These are phyloP conservation scores for Phthorimaea operculella DNA, from an alignment of 1,140 invertebrate genomes.

Conservation along the genomic window DNA sequence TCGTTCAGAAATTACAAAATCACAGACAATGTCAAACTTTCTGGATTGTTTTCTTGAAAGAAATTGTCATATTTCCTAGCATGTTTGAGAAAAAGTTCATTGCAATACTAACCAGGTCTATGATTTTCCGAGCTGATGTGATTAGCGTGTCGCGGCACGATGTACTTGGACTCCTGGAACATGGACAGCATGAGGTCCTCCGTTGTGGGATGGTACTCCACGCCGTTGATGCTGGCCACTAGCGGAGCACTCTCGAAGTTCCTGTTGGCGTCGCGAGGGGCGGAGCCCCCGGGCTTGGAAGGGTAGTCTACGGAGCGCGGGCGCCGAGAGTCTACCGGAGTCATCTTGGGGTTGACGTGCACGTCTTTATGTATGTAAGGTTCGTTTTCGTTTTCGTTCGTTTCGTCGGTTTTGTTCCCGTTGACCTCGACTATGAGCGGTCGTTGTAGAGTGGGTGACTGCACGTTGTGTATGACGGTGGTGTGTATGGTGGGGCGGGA, in stretches of 20 bases:
- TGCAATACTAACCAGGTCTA: constrained; percentile 43
- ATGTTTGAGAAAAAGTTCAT: too few species aligned
- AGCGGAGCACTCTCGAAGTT: constrained; percentile 55
- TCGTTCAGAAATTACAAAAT: too few species aligned
- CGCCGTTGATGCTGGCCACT: constrained; percentile 57
- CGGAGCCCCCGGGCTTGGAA: constrained; percentile 20
- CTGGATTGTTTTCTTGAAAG: too few species aligned
- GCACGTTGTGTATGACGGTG: constrained; percentile 44
- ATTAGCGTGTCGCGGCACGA: constrained; percentile 47
- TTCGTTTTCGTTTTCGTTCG: constrained; percentile 51
- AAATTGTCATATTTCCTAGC: too few species aligned
- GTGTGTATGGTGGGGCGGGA: constrained; percentile 8
- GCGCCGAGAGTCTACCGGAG: constrained; percentile 46
- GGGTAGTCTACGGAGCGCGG: constrained; percentile 57
- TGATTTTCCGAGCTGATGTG: constrained; percentile 54
- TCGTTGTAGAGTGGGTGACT: constrained; percentile 45
- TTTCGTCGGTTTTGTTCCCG: constrained; percentile 39
- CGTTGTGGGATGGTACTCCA: constrained; percentile 61
- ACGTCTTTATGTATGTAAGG: constrained; percentile 63
- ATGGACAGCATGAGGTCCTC: constrained; percentile 59
- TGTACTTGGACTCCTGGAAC: constrained; percentile 61
- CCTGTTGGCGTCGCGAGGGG: constrained; percentile 39
- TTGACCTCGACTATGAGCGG: constrained; percentile 53
- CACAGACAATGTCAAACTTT: too few species aligned
- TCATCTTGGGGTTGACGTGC: constrained; percentile 67